Evolutionary conservation across 2,797 vertebrate genomes (phyloP), one percentile per base, ranked within the genome.

Genomic region (Pseudotriccus pelzelni): DNA sequence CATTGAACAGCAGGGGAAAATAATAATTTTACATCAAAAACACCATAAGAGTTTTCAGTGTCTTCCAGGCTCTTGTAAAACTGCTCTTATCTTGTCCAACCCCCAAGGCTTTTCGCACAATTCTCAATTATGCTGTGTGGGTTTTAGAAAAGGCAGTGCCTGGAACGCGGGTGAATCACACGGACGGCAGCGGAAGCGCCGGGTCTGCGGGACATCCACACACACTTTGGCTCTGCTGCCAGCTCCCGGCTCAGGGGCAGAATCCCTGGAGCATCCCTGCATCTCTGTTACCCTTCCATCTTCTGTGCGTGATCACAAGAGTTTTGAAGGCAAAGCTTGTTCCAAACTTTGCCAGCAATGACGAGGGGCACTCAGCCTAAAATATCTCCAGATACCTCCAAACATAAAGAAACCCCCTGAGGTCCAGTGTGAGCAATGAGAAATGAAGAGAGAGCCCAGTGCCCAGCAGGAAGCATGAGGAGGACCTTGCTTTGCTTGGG

Each of bases 1-100:
- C 79, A 63, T 66, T 70, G 92, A 97, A 70, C 84, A 80, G 70
- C 20, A 0, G 52, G 80, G 46, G 39, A 95, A 96, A 96, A 96
- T 87, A 96, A 94, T 91, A 97, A 95, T 95, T 97, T 95, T 90
- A 87, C 82, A 95, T 96, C 47, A 95, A 94, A 91, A 97, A 85
- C n/a, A 70, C 74, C 62, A 66, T 84, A 84, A 87, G 96, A 96
- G 64, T 94, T 95, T 96, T 85, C 70, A 59, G 34, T 91, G 76
- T 89, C 87, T 81, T 87, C 67, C 56, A 89, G 88, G 59, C 84
- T 87, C 84, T 85, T 91, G 70, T 83, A 88, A 97, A 96, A 96
- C 93, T 95, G 67, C 92, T 96, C 47, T 95, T 95, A 92, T 94
- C 90, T 85, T 95, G 81, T 92, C 92, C 74, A 95, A 15, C 76